A percentile compares a stretch with the other conserved stretches of the same genome.
Evolutionary conservation across 2,888 invertebrate species (phyloP).

Genomic region (Neria commutata): DNA sequence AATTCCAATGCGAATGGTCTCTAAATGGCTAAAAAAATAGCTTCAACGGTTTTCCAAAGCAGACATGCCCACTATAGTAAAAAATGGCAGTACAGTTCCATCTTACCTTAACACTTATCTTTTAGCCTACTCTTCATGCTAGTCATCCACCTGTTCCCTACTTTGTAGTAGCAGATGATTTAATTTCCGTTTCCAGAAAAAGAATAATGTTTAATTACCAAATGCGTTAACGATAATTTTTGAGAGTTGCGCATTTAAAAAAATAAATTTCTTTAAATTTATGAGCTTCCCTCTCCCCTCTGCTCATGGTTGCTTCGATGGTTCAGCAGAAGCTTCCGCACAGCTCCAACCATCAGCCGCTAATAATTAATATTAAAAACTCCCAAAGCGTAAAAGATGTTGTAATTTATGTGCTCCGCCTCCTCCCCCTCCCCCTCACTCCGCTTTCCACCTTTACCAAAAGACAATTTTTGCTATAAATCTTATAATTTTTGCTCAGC

Average conservation of each 20-base stretch:
- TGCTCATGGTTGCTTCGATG: slow-evolving; percentile 20
- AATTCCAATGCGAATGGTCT: too few relatives aligned
- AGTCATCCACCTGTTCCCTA: too few relatives aligned
- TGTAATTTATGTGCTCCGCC: slow-evolving; percentile 18
- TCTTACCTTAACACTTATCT: too few relatives aligned
- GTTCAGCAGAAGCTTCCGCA: slow-evolving; percentile 18
- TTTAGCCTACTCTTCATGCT: too few relatives aligned
- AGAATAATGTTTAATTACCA: slow-evolving; percentile 57
- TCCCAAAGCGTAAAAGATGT: slow-evolving; percentile 26
- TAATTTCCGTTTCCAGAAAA: slow-evolving; percentile 36
- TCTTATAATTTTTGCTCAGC: slow-evolving; percentile 26
- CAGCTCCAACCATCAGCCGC: too few relatives aligned
- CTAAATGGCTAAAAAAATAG: too few relatives aligned
- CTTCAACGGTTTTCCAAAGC: too few relatives aligned
- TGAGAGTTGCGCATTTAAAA: slow-evolving; percentile 20
- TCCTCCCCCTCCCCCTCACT: not conserved
- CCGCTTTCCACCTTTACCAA: not conserved
- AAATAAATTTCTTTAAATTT: slow-evolving; percentile 45
- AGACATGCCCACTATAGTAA: too few relatives aligned
- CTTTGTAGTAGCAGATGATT: too few relatives aligned
- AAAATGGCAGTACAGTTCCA: too few relatives aligned
- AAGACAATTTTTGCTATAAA: slow-evolving; percentile 29
- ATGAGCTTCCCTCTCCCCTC: slow-evolving; percentile 28
- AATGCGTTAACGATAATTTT: slow-evolving; percentile 55
- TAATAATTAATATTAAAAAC: slow-evolving; percentile 53